Base-by-base conservation (phyloP, 2,888 invertebrate species). In the Drosophila paracracens region DNA sequence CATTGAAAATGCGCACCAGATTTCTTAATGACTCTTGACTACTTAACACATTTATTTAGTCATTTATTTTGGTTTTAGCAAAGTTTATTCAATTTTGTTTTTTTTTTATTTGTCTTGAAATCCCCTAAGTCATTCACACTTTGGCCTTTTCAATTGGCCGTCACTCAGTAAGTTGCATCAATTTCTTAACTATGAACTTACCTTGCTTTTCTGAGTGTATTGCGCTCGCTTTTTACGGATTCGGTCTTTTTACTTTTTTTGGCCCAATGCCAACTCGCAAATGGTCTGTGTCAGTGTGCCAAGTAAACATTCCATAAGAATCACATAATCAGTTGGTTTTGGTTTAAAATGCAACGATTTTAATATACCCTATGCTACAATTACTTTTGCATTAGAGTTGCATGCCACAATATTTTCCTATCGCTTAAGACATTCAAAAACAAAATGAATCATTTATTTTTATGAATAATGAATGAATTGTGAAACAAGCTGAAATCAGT, bases 21-120 rank as follows among this genome's bases (percentile, higher is more conserved):
- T 81, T 68, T 69, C 50, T 83, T 78, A 75, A 81, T 54, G 59
- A 40, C 57, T 64, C 54, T 66, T 33, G 64, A 76, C 83, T 81
- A 83, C 71, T 81, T 81, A 81, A 75, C 72, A 79, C 82, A 70
- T 75, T 84, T 74, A 72, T 78, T 83, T 69, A 81, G 68, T 57
- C 54, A 56, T 52, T 66, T 40, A 35, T 65, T 65, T 66, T 29
- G 48, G 57, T 51, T 67, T 81, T 33, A 63, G 57, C 56, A 74
- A 29, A 78, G 35, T 69, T 56, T 50, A 74, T 63, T 70, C 21
- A 50, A 53, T 43, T 40, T 61, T 38, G 21, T 77, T n/a, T 10
- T 43, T 25, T 25, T 25, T 25, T 25, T 25, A 0, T 35, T 62
- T 56, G 48, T 54, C 3, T 56, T 56, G 48, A 31, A 35, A 43